A percentile compares a stretch with the other conserved stretches of the same genome.
Evolutionary conservation across 1,140 invertebrate genomes (phyloP).

Genomic region (Drosophila triauraria): DNA sequence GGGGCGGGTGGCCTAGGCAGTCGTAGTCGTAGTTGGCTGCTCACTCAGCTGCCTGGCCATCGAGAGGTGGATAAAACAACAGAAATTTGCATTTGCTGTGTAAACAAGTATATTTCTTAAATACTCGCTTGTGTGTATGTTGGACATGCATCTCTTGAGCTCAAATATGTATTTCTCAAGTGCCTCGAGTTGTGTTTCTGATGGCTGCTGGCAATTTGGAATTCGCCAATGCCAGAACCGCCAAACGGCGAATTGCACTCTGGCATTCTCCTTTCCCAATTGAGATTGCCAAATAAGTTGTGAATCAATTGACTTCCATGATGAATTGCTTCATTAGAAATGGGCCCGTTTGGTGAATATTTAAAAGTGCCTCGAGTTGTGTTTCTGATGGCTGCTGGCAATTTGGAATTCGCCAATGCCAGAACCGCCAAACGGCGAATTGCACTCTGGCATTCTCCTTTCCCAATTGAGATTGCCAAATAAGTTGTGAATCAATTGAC

Average conservation of each 20-base stretch:
- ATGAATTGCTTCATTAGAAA: conserved; percentile 11
- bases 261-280: conserved; percentile 3
- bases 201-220: conserved; percentile 51
- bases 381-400: conserved; percentile 47
- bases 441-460: conserved; percentile 25
- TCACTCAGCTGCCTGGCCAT: conserved; percentile 15
- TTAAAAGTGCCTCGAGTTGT: conserved; percentile 24
- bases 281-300: conserved; percentile 26
- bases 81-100: conserved; percentile 33
- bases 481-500: conserved; percentile 26
- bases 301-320: conserved; percentile 23
- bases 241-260: conserved; percentile 37
- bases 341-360: neutral
- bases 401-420: conserved; percentile 44
- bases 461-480: conserved; percentile 16
- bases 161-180: conserved; percentile 25
- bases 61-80: conserved; percentile 16
- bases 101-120: conserved; percentile 40
- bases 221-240: conserved; percentile 28
- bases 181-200: conserved; percentile 37
- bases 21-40: too few relatives aligned
- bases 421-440: conserved; percentile 24
- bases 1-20: neutral
- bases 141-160: conserved; percentile 31
- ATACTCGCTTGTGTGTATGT: neutral